Evolutionary conservation across 2,888 invertebrate species (phyloP), one percentile per base, ranked within the genome.

Genomic region (Drosophila prolongata): DNA sequence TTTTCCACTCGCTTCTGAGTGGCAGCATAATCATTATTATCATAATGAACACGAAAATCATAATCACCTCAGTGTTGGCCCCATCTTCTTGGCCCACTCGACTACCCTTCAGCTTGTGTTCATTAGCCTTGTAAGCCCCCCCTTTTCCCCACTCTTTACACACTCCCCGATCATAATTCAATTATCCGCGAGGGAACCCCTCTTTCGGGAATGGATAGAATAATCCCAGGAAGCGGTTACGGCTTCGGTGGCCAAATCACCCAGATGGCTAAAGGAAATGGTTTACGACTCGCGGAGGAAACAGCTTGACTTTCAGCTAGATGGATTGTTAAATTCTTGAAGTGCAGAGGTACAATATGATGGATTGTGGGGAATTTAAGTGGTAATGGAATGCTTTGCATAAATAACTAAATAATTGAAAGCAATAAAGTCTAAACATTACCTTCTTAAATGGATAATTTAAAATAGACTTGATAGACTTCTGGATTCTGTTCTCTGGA

Each of bases 81-180:
- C 24, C 34, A 55, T 65, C 56, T 50, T 40, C 56, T 53, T 42
- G 68, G 64, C 75, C 57, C 84, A 78, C 64, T 80, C 68, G 87
- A 80, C 87, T 87, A 73, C 76, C 85, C 79, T 74, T 68, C 59
- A 66, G 60, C 53, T 56, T 40, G 74, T 81, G 75, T 85, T 82
- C 83, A 82, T 81, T 86, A 86, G 77, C 59, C 71, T 50, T 37
- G 62, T 57, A 71, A 68, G 79, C 40, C 50, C 24, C 16, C 30
- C 61, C 6, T 35, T 8, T 9, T 11, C 27, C 11, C 27, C n/a
- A 4, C 27, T 54, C 67, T 40, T 79, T 75, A 77, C 85, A 79
- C 75, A 77, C 73, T 87, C 79, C 75, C 76, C 75, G 85, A 87
- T 87, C 82, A 87, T 87, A 85, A 83, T 83, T 87, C 77, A 83